These are phyloP conservation scores for Prietella phreatophila DNA, from an alignment of 2,113 vertebrate genomes.

Conservation along the genomic window DNA sequence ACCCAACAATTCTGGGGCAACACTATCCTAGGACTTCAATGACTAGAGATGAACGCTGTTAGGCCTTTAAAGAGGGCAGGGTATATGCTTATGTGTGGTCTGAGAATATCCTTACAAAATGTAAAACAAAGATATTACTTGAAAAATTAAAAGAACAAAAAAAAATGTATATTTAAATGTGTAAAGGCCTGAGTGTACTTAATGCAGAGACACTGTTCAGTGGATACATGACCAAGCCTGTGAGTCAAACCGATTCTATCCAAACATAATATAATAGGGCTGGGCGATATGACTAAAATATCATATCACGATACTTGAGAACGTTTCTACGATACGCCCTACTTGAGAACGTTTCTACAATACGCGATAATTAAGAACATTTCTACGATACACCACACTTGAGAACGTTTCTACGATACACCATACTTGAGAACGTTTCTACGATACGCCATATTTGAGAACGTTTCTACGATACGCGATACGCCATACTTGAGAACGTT, in stretches of 20 bases:
- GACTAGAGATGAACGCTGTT: conserved; percentile 9
- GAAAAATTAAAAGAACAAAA: background rate
- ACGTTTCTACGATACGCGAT: no score
- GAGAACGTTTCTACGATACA: no score
- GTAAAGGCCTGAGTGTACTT: background rate
- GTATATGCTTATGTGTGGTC: background rate
- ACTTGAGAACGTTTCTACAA: no score
- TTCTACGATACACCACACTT: no score
- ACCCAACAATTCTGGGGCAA: conserved; percentile 17
- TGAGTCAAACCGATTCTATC: background rate
- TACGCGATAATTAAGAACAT: no score
- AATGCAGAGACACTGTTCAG: no score
- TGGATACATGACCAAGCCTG: background rate
- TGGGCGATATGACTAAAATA: no score
- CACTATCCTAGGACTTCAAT: conserved; percentile 4
- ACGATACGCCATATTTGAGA: no score
- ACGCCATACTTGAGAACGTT: no score
- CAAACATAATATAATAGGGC: background rate
- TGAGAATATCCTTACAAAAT: background rate
- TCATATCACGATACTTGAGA: no score
- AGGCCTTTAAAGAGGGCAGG: background rate
- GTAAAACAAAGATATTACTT: background rate
- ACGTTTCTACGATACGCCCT: no score
- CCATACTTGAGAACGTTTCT: no score
- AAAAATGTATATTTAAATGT: background rate